Percentiles rank a stretch among this genome's conserved stretches.
Evolutionary conservation across 2,797 vertebrate species (phyloP).

Genomic region (Manis crassicaudata): DNA sequence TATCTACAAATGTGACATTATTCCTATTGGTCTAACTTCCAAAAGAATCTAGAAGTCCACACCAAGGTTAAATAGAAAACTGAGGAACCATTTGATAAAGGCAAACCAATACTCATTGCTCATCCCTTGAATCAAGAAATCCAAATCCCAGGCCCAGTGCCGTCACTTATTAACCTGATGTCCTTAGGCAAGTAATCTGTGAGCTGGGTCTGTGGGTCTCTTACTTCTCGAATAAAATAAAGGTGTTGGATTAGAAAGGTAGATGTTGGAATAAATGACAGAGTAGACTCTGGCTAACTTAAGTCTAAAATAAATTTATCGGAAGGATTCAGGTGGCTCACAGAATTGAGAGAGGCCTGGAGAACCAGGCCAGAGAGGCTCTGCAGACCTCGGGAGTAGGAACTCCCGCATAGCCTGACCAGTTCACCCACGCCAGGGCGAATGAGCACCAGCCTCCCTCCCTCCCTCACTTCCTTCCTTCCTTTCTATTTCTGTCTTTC

Average conservation of each 20-base stretch:
- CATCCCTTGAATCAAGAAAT: background rate
- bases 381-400: rapidly evolving
- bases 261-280: background rate
- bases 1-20: slow-evolving; percentile 13
- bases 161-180: background rate
- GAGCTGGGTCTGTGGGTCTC: background rate
- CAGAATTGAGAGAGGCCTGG: background rate
- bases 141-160: background rate
- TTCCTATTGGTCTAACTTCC: background rate
- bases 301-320: background rate
- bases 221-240: background rate
- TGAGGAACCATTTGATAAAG: background rate
- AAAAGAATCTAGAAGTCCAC: background rate
- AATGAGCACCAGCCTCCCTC: background rate
- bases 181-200: background rate
- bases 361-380: background rate
- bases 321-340: background rate
- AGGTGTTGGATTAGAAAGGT: background rate
- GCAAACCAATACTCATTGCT: background rate
- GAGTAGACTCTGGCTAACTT: background rate
- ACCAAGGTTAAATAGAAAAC: background rate
- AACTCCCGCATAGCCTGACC: background rate
- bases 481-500: background rate
- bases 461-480: background rate
- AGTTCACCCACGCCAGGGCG: background rate